Percentiles rank a stretch among this genome's conserved stretches.
Conservation (phyloP, 2,113 vertebrate species). For the Pimephales promelas region DNA sequence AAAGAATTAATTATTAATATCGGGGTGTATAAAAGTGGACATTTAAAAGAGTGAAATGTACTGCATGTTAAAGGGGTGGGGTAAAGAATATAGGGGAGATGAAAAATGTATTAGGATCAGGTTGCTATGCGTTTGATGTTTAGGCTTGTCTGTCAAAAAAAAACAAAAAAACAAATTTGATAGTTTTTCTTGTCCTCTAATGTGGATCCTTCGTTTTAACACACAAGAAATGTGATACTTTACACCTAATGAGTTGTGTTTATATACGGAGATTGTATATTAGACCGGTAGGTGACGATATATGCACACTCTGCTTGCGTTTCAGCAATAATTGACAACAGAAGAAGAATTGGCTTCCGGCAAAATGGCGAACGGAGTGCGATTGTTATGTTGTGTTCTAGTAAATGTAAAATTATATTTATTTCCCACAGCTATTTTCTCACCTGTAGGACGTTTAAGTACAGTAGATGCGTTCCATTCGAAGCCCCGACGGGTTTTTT, state of each 20-base stretch:
- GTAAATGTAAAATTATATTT: neutral
- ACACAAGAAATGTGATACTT: neutral
- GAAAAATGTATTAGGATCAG: neutral
- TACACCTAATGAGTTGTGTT: neutral
- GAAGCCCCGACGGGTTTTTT: neutral
- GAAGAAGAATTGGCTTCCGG: slow-evolving; percentile 21
- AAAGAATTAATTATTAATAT: neutral
- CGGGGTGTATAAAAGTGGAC: neutral
- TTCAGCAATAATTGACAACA: neutral
- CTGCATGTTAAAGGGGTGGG: neutral
- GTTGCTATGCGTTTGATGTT: neutral
- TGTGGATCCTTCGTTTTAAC: neutral
- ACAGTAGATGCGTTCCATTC: neutral
- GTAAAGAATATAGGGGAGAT: neutral
- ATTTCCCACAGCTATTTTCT: neutral
- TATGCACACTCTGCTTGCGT: neutral
- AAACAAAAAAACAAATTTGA: neutral
- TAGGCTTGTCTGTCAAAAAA: neutral
- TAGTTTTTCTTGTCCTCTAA: neutral
- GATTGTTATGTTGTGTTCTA: neutral
- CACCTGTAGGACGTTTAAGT: neutral
- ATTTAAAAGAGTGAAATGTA: neutral
- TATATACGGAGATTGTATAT: neutral
- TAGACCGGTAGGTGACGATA: neutral
- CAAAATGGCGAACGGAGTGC: neutral